phyloP scores from a whole-genome alignment of 2,888 invertebrate genomes.

The Acrocyrtus sp. region DNA sequence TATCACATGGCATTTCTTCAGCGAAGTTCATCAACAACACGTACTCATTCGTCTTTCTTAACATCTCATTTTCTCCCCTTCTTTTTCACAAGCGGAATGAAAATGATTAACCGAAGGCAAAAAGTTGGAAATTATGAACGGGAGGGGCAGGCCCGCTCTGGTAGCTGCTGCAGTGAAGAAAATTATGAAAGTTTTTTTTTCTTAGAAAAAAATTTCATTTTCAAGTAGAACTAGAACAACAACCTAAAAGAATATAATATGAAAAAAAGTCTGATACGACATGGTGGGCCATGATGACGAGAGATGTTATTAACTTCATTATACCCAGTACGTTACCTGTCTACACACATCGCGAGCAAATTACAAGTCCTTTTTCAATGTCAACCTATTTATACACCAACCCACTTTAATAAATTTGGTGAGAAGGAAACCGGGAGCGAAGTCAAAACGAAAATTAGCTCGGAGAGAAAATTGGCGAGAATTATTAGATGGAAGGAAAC shows the following conservation, averaged over 20 bases:
- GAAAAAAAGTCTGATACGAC: conserved; percentile 21
- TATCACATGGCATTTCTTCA: no score
- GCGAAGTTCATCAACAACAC: no score
- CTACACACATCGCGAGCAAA: conserved; percentile 7
- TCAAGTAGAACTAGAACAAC: background rate
- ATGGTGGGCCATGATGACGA: background rate
- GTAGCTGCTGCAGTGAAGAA: no score
- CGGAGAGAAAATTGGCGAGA: conserved; percentile 15
- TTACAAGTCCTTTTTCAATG: conserved; percentile 31
- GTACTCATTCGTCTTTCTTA: no score
- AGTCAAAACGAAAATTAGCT: conserved; percentile 11
- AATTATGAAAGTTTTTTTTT: no score
- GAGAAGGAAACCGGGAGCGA: conserved; percentile 1
- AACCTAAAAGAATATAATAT: background rate
- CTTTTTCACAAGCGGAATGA: no score
- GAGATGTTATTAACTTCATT: conserved; percentile 16
- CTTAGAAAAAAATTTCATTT: no score
- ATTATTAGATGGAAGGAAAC: no score
- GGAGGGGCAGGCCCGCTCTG: no score
- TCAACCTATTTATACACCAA: conserved; percentile 18
- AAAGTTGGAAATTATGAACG: no score
- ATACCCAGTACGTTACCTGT: conserved; percentile 11
- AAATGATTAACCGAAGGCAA: no score
- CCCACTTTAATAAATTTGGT: background rate
- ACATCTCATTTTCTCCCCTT: no score